Conservation (phyloP, 2,113 vertebrate species). For the Rhegmatorhina hoffmannsi region DNA sequence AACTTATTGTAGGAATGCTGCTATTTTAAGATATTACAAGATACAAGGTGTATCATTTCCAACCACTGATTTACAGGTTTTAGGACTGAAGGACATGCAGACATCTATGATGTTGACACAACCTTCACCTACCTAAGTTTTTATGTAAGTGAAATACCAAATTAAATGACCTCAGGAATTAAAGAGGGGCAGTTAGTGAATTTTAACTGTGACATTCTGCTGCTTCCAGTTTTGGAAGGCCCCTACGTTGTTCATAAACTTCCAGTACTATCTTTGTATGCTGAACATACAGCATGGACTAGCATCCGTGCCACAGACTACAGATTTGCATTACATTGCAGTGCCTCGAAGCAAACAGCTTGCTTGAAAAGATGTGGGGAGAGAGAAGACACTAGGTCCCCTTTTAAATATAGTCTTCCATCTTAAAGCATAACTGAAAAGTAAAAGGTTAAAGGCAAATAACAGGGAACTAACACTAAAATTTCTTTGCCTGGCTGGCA, state of each 20-base stretch:
- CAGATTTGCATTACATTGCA: neutral
- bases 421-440: neutral
- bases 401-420: neutral
- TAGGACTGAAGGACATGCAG: neutral
- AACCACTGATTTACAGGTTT: neutral
- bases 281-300: neutral
- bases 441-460: neutral
- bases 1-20: neutral
- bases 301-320: neutral
- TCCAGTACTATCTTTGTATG: neutral
- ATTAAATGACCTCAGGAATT: neutral
- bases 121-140: neutral
- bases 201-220: neutral
- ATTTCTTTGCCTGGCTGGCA: neutral
- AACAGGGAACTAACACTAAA: neutral
- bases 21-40: constrained; percentile 14
- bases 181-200: neutral
- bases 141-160: neutral
- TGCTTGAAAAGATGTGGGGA: neutral
- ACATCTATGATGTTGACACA: neutral
- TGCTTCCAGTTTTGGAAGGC: neutral
- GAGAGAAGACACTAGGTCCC: neutral
- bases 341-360: neutral
- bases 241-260: neutral
- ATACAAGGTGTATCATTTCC: neutral